Conservation (phyloP, 1,140 invertebrate species). For the Liolophura sinensis region DNA sequence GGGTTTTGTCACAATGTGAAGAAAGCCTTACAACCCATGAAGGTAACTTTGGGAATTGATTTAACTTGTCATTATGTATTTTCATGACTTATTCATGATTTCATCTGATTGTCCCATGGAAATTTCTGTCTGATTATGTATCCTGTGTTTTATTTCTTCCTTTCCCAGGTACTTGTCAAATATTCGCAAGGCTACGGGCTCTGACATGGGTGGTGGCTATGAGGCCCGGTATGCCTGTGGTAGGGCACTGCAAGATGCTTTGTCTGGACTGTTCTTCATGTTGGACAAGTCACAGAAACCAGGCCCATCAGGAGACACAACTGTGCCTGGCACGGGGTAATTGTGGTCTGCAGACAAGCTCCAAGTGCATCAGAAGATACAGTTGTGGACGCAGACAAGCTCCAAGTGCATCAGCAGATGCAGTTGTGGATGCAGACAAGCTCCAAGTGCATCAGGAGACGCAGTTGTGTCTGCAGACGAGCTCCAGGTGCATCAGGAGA, state of each 20-base stretch:
- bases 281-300: constrained; percentile 6
- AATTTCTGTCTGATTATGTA: background rate
- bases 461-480: too few species aligned
- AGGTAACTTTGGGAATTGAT: background rate
- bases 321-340: too few species aligned
- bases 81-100: background rate
- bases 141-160: background rate
- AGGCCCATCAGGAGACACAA: too few species aligned
- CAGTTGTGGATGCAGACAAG: too few species aligned
- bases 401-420: too few species aligned
- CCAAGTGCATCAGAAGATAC: too few species aligned
- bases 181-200: constrained; percentile 71
- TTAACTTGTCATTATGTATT: background rate
- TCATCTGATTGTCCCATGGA: background rate
- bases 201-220: constrained; percentile 88
- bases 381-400: too few species aligned
- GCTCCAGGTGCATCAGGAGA: too few species aligned
- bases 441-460: too few species aligned
- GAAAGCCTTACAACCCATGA: background rate
- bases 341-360: too few species aligned
- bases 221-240: constrained; percentile 79
- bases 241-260: constrained; percentile 86
- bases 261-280: constrained; percentile 73
- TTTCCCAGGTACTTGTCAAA: constrained; percentile 71
- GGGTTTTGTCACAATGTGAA: background rate